Evolutionary conservation across 1,140 invertebrate genomes (phyloP), one percentile per base, ranked within the genome.

Genomic region (Conus betulinus): DNA sequence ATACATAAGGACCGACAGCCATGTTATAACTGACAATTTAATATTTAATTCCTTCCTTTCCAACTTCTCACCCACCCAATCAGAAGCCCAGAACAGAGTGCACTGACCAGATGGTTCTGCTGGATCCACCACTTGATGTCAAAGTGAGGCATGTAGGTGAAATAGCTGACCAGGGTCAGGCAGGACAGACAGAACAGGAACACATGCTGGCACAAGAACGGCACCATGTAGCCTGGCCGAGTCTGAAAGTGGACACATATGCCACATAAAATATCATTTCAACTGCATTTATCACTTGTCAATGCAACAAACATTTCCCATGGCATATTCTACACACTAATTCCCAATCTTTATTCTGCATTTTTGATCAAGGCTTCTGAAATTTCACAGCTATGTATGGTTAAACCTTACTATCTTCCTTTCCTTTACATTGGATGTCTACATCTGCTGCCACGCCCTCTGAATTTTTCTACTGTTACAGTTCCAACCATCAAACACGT

Each of bases 161-260:
- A 96, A 94, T 97, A 98, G 10, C 97, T 97, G 88, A 98, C 97
- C 53, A 97, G 97, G 8, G 97, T 97, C 91, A 95, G 91, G 90
- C 95, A 98, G 95, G 97, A 97, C 88, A 98, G 97, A 90, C 97
- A 97, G 95, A 98, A 98, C 95, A 98, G 97, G 94, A 98, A 98
- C 71, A 98, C 96, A 96, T 98, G 97, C 4, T 98, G 96, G 91
- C 97, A 98, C 96, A 98, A 98, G 95, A 98, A 98, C 5, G 98
- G 98, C 95, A 98, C 96, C 81, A 98, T 94, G 94, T 98, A 97
- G 0, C 97, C 97, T 0, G 97, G 97, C 93, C 97, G 97, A 74
- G 97, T 97, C 94, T 97, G 96, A 85, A 39, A 39, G 39, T 39
- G 39, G 39, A 39, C 39, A 39, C 39, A 3, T 39, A 39, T 88